Evolutionary conservation across 2,797 vertebrate genomes (phyloP).

Genomic region (Microhierax caerulescens): DNA sequence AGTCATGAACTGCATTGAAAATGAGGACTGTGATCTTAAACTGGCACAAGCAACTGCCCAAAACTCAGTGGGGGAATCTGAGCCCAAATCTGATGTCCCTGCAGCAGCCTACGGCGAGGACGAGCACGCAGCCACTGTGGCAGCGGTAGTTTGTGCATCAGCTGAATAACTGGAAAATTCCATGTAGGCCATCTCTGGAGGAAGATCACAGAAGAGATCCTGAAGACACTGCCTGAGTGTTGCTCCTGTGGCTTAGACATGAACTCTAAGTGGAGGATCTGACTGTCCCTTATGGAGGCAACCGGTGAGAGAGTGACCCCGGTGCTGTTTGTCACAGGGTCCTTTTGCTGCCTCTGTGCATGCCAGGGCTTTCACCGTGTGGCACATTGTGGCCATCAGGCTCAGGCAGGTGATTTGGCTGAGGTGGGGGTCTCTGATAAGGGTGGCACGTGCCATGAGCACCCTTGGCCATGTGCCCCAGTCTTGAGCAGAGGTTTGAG

Average conservation of each 20-base stretch:
- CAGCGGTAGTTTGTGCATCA: background rate
- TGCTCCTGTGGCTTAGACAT: background rate
- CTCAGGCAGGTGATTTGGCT: background rate
- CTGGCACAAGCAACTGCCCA: background rate
- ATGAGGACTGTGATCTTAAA: background rate
- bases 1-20: constrained; percentile 1
- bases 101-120: background rate
- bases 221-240: background rate
- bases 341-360: background rate
- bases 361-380: accelerated
- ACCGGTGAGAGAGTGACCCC: accelerated
- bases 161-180: background rate
- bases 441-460: background rate
- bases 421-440: background rate
- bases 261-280: background rate
- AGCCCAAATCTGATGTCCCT: background rate
- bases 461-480: background rate
- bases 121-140: accelerated
- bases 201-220: background rate
- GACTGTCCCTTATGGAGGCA: background rate
- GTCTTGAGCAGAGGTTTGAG: background rate
- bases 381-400: accelerated
- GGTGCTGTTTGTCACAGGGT: background rate
- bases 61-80: background rate
- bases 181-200: background rate